Evolutionary conservation across 1,140 invertebrate genomes (phyloP).

Genomic region (Wiebesia pumilae): DNA sequence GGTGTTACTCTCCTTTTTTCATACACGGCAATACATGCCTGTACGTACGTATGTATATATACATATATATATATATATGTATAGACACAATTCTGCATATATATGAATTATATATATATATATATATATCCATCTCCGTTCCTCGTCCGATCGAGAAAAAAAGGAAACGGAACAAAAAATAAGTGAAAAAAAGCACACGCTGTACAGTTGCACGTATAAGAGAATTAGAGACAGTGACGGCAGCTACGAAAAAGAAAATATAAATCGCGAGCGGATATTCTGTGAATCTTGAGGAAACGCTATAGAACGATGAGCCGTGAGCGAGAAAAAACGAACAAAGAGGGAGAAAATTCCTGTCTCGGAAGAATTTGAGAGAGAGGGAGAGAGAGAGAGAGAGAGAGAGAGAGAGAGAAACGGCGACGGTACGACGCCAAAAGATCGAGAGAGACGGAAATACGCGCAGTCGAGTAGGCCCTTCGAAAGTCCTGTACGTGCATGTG

Average conservation of each 20-base stretch:
- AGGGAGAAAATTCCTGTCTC: slow-evolving; percentile 45
- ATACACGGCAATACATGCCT: too few relatives aligned
- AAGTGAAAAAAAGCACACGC: background rate
- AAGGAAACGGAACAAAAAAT: slow-evolving; percentile 18
- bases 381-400: too few relatives aligned
- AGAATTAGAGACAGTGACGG: background rate
- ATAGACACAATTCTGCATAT: too few relatives aligned
- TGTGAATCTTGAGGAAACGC: slow-evolving; percentile 23
- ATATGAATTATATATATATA: too few relatives aligned
- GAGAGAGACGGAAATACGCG: background rate
- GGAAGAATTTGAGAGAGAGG: slow-evolving; percentile 16
- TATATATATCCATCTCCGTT: too few relatives aligned
- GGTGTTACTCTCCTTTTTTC: background rate
- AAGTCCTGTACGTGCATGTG: slow-evolving; percentile 4
- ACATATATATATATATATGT: too few relatives aligned
- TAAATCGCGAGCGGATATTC: slow-evolving; percentile 10
- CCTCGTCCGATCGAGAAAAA: background rate
- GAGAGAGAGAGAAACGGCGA: slow-evolving; percentile 52
- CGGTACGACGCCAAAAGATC: slow-evolving; percentile 34
- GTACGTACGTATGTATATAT: too few relatives aligned
- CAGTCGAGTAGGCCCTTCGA: background rate
- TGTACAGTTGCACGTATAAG: background rate
- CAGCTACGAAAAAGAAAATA: background rate
- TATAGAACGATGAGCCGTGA: background rate
- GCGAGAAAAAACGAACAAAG: slow-evolving; percentile 36